Base-by-base conservation (phyloP, 2,888 invertebrate genomes). In the Heliconius charithonia region DNA sequence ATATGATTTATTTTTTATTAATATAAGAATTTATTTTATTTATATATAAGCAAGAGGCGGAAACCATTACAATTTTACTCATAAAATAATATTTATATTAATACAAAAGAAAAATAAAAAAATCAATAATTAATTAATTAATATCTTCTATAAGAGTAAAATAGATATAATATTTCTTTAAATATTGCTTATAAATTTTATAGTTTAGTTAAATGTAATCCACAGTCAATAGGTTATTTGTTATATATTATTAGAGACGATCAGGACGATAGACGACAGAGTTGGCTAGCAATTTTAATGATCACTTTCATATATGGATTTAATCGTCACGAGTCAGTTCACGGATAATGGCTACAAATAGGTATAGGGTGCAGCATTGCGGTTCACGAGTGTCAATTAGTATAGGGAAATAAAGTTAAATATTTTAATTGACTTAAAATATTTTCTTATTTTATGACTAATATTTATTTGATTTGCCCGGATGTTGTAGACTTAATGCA, bases 251-350 rank as follows among this genome's bases (percentile, higher is more conserved):
- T 77, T 69, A 72, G 77, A 72, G 45, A 75, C 73, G 65, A 56
- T 63, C 69, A 79, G 29, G 29, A 16, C 9, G n/a, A 25, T 7
- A 45, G 27, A 73, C 79, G 66, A 77, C 77, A 76, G 78, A 66
- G 75, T 79, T 29, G 77, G 78, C 71, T 75, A 76, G 77, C 70
- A 65, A 76, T 77, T 82, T 79, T 78, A 79, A 78, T 78, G 78
- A 81, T 79, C 80, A 77, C 80, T 81, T 83, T 82, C 81, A 76
- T 80, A 82, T 72, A 79, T 80, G 70, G 78, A 79, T 75, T 80
- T 80, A 79, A 81, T 82, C 75, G 78, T 78, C 80, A 65, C 76
- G 76, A 79, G 77, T 81, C 66, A 69, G 71, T 81, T 81, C 78
- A 77, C 62, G 74, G 80, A 81, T 82, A 80, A 81, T 80, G 77